phyloP scores from a whole-genome alignment of 2,888 invertebrate species.

The Ryuthela nishihirai region DNA sequence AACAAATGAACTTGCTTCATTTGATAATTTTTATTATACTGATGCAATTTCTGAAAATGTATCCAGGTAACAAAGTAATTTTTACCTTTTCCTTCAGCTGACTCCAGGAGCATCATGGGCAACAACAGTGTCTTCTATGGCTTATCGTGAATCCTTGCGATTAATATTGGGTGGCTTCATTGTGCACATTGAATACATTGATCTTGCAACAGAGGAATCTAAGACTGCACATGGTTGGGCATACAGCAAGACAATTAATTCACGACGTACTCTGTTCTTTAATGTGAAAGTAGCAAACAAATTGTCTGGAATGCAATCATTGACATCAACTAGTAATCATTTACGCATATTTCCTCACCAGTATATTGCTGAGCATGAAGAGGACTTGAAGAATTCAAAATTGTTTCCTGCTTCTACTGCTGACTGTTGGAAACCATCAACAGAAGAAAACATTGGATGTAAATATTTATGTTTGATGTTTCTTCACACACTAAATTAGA shows the following conservation, averaged over 20 bases:
- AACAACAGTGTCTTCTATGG: slow-evolving; percentile 10
- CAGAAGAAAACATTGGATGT: slow-evolving; percentile 19
- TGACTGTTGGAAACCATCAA: slow-evolving; percentile 10
- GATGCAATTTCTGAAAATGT: too few relatives aligned
- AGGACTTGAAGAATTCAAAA: slow-evolving; percentile 10
- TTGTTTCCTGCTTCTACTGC: slow-evolving; percentile 18
- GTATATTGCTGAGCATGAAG: slow-evolving; percentile 16
- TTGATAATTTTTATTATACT: too few relatives aligned
- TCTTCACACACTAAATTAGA: too few relatives aligned
- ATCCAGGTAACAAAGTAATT: too few relatives aligned
- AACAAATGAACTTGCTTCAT: too few relatives aligned
- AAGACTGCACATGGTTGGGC: slow-evolving; percentile 28
- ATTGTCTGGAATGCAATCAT: slow-evolving; percentile 8
- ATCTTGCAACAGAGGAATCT: slow-evolving; percentile 19
- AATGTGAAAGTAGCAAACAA: slow-evolving; percentile 24
- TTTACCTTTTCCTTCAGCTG: slow-evolving; percentile 8
- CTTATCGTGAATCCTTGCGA: slow-evolving; percentile 9
- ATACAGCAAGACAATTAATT: slow-evolving; percentile 2
- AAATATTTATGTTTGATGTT: too few relatives aligned
- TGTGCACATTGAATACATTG: slow-evolving; percentile 21
- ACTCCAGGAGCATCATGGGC: slow-evolving; percentile 32
- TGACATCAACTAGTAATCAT: slow-evolving; percentile 11
- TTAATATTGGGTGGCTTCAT: slow-evolving; percentile 31
- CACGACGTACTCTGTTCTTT: slow-evolving; percentile 21
- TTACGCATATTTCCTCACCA: slow-evolving; percentile 14